Conservation (phyloP, 2,888 invertebrate genomes). For the Drosophila silvestris region DNA sequence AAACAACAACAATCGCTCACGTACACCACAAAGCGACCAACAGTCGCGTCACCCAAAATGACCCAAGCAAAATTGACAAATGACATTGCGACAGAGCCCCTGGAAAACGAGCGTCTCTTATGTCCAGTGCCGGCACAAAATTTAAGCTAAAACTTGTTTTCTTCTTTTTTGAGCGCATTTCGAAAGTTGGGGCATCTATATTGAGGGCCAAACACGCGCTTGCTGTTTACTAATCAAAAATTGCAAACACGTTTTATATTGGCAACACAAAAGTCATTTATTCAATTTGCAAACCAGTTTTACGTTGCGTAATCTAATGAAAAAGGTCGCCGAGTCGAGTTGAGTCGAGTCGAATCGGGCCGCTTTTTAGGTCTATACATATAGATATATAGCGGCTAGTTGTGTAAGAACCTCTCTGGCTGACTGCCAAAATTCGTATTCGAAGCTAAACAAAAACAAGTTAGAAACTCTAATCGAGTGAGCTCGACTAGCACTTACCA, state of each 20-base stretch:
- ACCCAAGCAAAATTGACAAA: slow-evolving; percentile 71
- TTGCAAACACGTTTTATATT: slow-evolving; percentile 80
- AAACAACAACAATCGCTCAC: slow-evolving; percentile 56
- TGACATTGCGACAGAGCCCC: slow-evolving; percentile 60
- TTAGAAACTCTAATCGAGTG: background rate
- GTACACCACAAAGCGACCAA: slow-evolving; percentile 65
- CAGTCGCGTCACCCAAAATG: slow-evolving; percentile 46
- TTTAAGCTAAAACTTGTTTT: slow-evolving; percentile 32
- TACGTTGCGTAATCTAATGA: slow-evolving; percentile 79
- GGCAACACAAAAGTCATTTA: slow-evolving; percentile 80
- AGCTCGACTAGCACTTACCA: background rate
- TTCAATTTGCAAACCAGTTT: slow-evolving; percentile 80
- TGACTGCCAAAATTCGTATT: slow-evolving; percentile 57
- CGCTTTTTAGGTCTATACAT: slow-evolving; percentile 49
- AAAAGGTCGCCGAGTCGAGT: slow-evolving; percentile 64
- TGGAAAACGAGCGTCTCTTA: slow-evolving; percentile 34
- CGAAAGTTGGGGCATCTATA: background rate
- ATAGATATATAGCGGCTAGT: slow-evolving; percentile 18
- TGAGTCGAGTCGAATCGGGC: slow-evolving; percentile 30
- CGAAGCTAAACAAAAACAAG: slow-evolving; percentile 20
- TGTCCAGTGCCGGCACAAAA: slow-evolving; percentile 38
- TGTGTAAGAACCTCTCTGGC: slow-evolving; percentile 52
- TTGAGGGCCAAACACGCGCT: slow-evolving; percentile 22
- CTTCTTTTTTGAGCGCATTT: background rate
- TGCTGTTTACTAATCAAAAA: slow-evolving; percentile 72